Conservation (phyloP, 2,113 vertebrate species). For the Eulemur macaco region DNA sequence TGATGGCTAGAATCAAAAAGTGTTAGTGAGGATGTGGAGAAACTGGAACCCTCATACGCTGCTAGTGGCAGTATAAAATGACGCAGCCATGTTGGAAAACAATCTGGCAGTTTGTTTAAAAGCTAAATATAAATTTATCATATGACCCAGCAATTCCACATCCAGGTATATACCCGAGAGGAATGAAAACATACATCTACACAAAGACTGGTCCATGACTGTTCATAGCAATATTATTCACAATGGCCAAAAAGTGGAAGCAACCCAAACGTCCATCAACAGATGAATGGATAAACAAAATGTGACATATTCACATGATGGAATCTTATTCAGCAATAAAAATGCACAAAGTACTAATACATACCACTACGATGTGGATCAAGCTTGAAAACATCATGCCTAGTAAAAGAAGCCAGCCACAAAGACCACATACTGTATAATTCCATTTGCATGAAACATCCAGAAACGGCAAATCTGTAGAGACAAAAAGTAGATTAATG, state of each 20-base stretch:
- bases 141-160: background rate
- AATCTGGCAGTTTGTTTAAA: background rate
- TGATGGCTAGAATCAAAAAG: slow-evolving; percentile 13
- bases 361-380: background rate
- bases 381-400: background rate
- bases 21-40: background rate
- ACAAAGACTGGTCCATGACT: background rate
- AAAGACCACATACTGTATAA: background rate
- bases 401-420: background rate
- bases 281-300: background rate
- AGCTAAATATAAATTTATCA: background rate
- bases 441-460: background rate
- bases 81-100: background rate
- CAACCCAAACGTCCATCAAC: background rate
- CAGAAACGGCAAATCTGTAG: background rate
- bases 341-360: background rate
- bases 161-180: background rate
- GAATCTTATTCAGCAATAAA: slow-evolving; percentile 4
- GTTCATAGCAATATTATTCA: background rate
- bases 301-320: background rate
- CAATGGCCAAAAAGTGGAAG: background rate
- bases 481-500: background rate
- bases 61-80: background rate
- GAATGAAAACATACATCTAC: background rate
- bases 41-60: background rate